Evolutionary conservation across 1,140 invertebrate species (phyloP).

Genomic region (Acromyrmex heyeri): DNA sequence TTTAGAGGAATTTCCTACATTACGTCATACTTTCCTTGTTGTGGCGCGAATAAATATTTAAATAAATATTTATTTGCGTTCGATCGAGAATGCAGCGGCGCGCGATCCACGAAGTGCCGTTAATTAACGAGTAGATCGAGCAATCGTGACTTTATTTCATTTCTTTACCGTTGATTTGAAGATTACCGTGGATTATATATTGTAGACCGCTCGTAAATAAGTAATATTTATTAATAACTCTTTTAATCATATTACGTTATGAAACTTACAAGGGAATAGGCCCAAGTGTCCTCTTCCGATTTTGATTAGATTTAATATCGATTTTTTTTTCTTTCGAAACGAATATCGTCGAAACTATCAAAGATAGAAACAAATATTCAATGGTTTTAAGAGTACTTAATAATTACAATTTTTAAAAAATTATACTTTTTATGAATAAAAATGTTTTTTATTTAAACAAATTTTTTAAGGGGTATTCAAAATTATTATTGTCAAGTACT

Average conservation of each 20-base stretch:
- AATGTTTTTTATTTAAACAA: too few species aligned
- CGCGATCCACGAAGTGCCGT: not conserved
- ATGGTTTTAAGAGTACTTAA: too few species aligned
- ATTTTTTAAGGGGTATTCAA: too few species aligned
- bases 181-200: too few species aligned
- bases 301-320: too few species aligned
- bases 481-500: too few species aligned
- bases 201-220: not conserved
- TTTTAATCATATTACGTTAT: not conserved
- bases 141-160: not conserved
- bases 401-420: too few species aligned
- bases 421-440: too few species aligned
- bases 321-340: too few species aligned
- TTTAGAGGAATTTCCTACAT: slow-evolving; percentile 56
- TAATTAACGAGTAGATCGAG: not conserved
- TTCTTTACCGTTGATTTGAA: not conserved
- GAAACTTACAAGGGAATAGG: not conserved
- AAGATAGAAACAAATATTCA: too few species aligned
- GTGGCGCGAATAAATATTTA: slow-evolving; percentile 26
- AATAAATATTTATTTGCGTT: slow-evolving; percentile 42
- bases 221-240: not conserved
- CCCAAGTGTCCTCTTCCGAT: too few species aligned
- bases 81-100: not conserved
- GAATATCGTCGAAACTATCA: too few species aligned
- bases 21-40: slow-evolving; percentile 27